Conservation (phyloP, 2,113 vertebrate genomes). For the Burhinus oedicnemus region DNA sequence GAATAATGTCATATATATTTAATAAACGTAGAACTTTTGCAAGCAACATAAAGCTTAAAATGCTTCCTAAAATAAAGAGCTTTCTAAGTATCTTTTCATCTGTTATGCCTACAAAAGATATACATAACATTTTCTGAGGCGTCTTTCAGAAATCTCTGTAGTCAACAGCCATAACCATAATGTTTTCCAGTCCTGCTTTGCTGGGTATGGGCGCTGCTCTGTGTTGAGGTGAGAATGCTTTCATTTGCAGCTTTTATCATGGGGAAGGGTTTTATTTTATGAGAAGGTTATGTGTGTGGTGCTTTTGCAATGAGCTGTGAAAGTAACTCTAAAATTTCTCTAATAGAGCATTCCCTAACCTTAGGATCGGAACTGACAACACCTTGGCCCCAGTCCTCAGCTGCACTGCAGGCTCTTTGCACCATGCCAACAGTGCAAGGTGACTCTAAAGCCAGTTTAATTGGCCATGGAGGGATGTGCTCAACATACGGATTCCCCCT, state of each 20-base stretch:
- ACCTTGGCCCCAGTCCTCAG: slow-evolving; percentile 31
- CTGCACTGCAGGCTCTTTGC: slow-evolving; percentile 48
- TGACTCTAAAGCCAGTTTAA: slow-evolving; percentile 42
- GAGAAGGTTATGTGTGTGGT: not conserved
- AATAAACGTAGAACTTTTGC: slow-evolving; percentile 12
- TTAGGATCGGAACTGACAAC: slow-evolving; percentile 15
- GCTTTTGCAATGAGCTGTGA: not conserved
- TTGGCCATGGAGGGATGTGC: slow-evolving; percentile 22
- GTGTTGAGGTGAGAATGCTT: not conserved
- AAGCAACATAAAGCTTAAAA: slow-evolving; percentile 1
- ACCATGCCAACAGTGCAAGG: slow-evolving; percentile 6
- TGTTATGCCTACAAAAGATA: not conserved
- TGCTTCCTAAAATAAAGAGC: not conserved
- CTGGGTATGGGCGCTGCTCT: not conserved
- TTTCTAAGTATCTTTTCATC: slow-evolving; percentile 17
- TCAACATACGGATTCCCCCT: not conserved
- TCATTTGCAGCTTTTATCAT: not conserved
- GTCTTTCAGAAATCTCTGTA: not conserved
- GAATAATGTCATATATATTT: slow-evolving; percentile 43
- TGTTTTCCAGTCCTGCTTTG: slow-evolving; percentile 1
- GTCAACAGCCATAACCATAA: not conserved
- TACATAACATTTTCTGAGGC: not conserved
- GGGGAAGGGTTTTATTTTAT: not conserved
- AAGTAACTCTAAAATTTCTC: slow-evolving; percentile 11
- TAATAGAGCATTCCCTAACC: not conserved